phyloP scores from a whole-genome alignment of 2,797 vertebrate species.

The Clarias fuscus region DNA sequence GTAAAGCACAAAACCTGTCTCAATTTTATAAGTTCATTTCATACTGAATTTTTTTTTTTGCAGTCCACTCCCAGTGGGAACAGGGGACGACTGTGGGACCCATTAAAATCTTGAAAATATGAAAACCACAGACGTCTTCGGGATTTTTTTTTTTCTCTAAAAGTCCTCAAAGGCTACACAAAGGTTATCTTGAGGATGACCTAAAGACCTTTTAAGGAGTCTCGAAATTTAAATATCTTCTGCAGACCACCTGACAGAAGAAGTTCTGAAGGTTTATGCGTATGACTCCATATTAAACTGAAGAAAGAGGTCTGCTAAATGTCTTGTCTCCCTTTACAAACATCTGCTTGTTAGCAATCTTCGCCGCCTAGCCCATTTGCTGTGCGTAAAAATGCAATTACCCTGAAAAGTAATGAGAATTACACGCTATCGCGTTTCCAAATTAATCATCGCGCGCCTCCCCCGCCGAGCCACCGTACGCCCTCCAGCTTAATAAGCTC shows the following conservation, averaged over 20 bases:
- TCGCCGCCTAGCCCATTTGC: conserved; percentile 56
- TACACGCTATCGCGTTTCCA: conserved; percentile 65
- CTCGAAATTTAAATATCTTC: too few relatives aligned
- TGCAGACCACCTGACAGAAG: too few relatives aligned
- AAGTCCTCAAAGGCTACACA: too few relatives aligned
- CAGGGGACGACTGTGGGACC: too few relatives aligned
- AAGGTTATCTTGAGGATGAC: too few relatives aligned
- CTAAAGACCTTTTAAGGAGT: too few relatives aligned
- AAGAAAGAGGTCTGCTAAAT: conserved; percentile 44
- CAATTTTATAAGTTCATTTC: background rate
- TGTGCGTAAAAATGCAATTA: conserved; percentile 62
- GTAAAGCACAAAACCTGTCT: background rate
- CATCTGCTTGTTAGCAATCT: conserved; percentile 62
- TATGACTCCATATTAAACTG: conserved; percentile 34
- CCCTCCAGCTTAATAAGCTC: conserved; percentile 48
- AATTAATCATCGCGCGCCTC: conserved; percentile 59
- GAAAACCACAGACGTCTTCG: too few relatives aligned
- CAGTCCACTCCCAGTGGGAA: background rate
- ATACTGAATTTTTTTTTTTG: background rate
- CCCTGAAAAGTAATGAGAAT: conserved; percentile 61
- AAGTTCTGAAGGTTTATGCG: background rate
- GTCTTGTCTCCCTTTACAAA: conserved; percentile 56
- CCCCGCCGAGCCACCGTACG: conserved; percentile 48
- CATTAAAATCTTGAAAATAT: too few relatives aligned
- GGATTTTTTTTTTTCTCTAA: too few relatives aligned